Conservation (phyloP, 2,888 invertebrate genomes). For the Cetonia aurata region DNA sequence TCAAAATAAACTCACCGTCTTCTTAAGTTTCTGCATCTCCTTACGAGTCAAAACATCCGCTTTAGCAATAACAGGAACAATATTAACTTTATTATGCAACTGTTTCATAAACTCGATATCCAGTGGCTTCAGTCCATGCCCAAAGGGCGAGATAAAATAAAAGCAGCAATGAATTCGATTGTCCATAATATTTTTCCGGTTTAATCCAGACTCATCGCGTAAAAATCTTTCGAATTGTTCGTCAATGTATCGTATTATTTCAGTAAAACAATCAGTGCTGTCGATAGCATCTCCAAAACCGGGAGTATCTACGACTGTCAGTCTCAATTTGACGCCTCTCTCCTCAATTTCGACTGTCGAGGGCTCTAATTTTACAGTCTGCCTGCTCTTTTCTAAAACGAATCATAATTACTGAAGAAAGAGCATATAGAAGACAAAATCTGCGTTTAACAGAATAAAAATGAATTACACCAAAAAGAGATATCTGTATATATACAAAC, state of each 20-base stretch:
- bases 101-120: slow-evolving; percentile 98
- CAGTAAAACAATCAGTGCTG: slow-evolving; percentile 93
- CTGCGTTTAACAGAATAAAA: neutral
- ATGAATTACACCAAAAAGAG: slow-evolving; percentile 7
- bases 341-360: slow-evolving; percentile 98
- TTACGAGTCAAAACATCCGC: slow-evolving; percentile 95
- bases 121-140: slow-evolving; percentile 95
- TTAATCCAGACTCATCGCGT: slow-evolving; percentile 94
- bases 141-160: slow-evolving; percentile 97
- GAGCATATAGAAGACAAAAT: too few relatives aligned
- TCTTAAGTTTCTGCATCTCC: slow-evolving; percentile 88
- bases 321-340: slow-evolving; percentile 90
- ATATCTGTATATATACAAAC: slow-evolving; percentile 66
- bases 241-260: slow-evolving; percentile 96
- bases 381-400: slow-evolving; percentile 84
- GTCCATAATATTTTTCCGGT: slow-evolving; percentile 95
- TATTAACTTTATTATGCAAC: slow-evolving; percentile 94
- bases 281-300: slow-evolving; percentile 97
- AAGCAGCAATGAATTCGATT: slow-evolving; percentile 98
- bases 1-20: slow-evolving; percentile 71
- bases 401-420: neutral
- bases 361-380: slow-evolving; percentile 94
- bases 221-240: slow-evolving; percentile 95
- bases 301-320: slow-evolving; percentile 96
- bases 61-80: slow-evolving; percentile 98